Conservation (phyloP, 2,797 vertebrate genomes). For the Decapterus maruadsi region DNA sequence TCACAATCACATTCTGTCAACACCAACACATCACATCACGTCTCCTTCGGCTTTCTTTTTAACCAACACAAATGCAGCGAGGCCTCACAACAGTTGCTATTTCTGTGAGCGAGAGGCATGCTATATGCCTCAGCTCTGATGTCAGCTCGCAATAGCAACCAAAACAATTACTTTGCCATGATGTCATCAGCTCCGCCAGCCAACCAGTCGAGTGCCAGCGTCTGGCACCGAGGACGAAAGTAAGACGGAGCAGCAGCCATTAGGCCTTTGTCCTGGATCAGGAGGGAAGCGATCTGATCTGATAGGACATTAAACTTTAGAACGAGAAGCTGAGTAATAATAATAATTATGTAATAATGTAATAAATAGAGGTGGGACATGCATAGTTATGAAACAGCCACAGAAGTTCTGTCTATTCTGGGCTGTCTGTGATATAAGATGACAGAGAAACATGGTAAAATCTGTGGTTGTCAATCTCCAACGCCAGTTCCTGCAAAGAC, state of each 20-base stretch:
- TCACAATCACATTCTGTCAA: slow-evolving; percentile 40
- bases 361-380: not conserved
- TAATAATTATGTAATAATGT: no score
- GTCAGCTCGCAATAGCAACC: slow-evolving; percentile 66
- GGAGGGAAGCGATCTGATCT: not conserved
- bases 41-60: slow-evolving; percentile 34
- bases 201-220: slow-evolving; percentile 20
- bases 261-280: slow-evolving; percentile 12
- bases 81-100: slow-evolving; percentile 67
- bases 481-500: not conserved
- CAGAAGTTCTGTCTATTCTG: not conserved
- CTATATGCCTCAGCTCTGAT: slow-evolving; percentile 67
- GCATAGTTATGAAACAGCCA: not conserved
- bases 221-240: slow-evolving; percentile 49
- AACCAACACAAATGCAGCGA: slow-evolving; percentile 30
- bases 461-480: not conserved
- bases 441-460: not conserved
- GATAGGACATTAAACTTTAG: not conserved
- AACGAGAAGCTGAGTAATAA: not conserved
- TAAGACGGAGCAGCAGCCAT: slow-evolving; percentile 18
- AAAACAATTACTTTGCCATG: slow-evolving; percentile 75
- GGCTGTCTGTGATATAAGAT: not conserved
- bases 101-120: slow-evolving; percentile 66
- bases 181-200: slow-evolving; percentile 58
- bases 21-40: slow-evolving; percentile 21